Base-by-base conservation (phyloP, 2,888 invertebrate species). In the Synanthedon andrenaeformis region DNA sequence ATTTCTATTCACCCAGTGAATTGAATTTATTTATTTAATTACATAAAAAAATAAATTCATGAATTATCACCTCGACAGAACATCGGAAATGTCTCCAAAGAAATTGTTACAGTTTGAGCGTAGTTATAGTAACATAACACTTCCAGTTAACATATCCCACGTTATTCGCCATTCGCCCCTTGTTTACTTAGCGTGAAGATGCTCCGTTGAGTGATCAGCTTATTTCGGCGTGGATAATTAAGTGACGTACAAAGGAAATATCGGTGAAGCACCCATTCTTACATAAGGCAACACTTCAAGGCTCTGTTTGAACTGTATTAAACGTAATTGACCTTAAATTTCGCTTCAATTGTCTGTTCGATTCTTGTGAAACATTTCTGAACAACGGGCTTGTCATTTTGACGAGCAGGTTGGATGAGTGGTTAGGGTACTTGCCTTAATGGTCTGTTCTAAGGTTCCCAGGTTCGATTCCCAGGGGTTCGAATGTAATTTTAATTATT, bases 181-280 rank as follows among this genome's bases (percentile, higher is more conserved):
- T 79, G 81, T 79, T 79, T 81, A 69, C 70, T 66, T 69, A 73
- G 74, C 72, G 74, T 77, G 78, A 79, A 82, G 83, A 83, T 78
- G 77, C 72, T 70, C 66, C 71, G 73, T 70, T 78, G 82, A 82
- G 77, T 82, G 83, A 84, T 84, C 82, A 82, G 82, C 81, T 85
- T 84, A 83, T 84, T 85, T 82, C 68, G 75, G 73, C 72, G 75
- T 70, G 69, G 75, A 81, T 84, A 83, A 83, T 83, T 76, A 78
- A 74, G 72, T 73, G 64, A 66, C 67, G 72, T 62, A 70, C 70
- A 75, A 73, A 78, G 77, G 71, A 70, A 71, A 71, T 63, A 64
- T 64, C 12, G 23, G 19, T 49, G 19, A 11, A 45, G 14, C 13
- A 45, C 14, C 45, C 14, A 14, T 45, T 13, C 45, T 45, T 45